Conservation (phyloP, 2,797 vertebrate species). For the Gymnodraco acuticeps region DNA sequence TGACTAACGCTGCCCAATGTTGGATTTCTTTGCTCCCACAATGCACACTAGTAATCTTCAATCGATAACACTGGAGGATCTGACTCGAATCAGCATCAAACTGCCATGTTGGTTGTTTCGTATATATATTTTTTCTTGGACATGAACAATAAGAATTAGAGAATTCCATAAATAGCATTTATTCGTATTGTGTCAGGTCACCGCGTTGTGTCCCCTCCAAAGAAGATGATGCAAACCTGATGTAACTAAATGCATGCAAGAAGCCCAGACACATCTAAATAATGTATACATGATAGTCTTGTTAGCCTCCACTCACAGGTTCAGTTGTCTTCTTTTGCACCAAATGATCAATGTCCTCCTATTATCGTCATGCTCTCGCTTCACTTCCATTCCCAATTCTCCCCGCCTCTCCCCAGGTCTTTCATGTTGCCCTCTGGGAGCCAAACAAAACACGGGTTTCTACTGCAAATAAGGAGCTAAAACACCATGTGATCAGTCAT, state of each 20-base stretch:
- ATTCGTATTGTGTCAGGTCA: constrained; percentile 55
- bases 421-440: constrained; percentile 83
- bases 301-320: constrained; percentile 73
- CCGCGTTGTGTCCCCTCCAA: constrained; percentile 29
- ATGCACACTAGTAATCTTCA: constrained; percentile 55
- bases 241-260: constrained; percentile 63
- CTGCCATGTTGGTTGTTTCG: constrained; percentile 7
- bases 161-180: constrained; percentile 36
- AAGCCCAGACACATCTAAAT: constrained; percentile 71
- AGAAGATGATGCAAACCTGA: constrained; percentile 73
- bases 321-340: constrained; percentile 70
- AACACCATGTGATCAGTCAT: constrained; percentile 86
- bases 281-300: constrained; percentile 78
- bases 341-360: constrained; percentile 82
- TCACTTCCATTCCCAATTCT: constrained; percentile 65
- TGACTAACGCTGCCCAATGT: constrained; percentile 66
- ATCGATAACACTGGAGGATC: constrained; percentile 42
- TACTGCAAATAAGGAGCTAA: constrained; percentile 82
- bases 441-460: constrained; percentile 80
- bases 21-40: constrained; percentile 71
- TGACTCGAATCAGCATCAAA: constrained; percentile 34
- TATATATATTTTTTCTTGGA: constrained; percentile 2
- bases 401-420: constrained; percentile 69
- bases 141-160: constrained; percentile 49
- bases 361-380: constrained; percentile 76